Evolutionary conservation across 2,888 invertebrate genomes (phyloP).

Genomic region (Sialis lutaria): DNA sequence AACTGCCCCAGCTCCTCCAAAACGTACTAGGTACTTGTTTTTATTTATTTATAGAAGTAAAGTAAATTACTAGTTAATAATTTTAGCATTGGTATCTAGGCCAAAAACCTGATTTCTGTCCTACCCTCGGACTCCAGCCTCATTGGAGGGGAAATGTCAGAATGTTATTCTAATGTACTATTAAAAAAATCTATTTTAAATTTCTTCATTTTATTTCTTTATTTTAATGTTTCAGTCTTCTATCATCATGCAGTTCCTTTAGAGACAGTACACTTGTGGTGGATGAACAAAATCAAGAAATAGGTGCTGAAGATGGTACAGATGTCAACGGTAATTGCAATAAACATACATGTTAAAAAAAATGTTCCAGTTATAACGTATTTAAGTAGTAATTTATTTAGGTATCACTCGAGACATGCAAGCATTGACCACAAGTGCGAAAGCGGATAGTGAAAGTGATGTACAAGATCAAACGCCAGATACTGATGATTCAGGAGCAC

Average conservation of each 20-base stretch:
- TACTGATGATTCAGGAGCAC: conserved; percentile 49
- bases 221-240: conserved; percentile 36
- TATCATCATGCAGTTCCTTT: conserved; percentile 73
- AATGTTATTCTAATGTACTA: too few species aligned
- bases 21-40: conserved; percentile 64
- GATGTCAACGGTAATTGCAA: conserved; percentile 27
- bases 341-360: not conserved
- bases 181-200: not conserved
- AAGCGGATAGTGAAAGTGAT: conserved; percentile 49
- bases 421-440: conserved; percentile 28
- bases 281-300: conserved; percentile 41
- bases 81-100: too few species aligned
- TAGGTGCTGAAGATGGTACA: conserved; percentile 36
- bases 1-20: conserved; percentile 89
- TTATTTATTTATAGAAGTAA: not conserved
- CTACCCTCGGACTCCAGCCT: too few species aligned
- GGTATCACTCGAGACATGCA: conserved; percentile 24
- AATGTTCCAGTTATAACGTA: not conserved
- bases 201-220: conserved; percentile 9
- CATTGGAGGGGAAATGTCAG: too few species aligned
- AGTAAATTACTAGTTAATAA: not conserved
- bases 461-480: conserved; percentile 53
- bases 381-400: not conserved
- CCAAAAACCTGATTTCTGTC: too few species aligned
- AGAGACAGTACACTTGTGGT: conserved; percentile 59